A percentile compares a stretch with the other conserved stretches of the same genome.
phyloP scores from a whole-genome alignment of 2,888 invertebrate species.

The Altica lythri region DNA sequence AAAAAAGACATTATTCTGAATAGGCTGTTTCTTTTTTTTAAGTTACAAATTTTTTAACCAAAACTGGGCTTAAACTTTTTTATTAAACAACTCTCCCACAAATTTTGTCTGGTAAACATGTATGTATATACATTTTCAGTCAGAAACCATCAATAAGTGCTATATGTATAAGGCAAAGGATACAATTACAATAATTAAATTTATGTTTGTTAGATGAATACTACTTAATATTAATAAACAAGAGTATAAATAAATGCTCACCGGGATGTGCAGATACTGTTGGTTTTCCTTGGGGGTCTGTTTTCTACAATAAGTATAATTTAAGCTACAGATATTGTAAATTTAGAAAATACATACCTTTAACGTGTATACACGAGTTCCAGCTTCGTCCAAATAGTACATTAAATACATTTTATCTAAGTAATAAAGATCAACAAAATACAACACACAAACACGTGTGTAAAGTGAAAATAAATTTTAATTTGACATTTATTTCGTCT shows the following conservation, averaged over 20 bases:
- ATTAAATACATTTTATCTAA: constrained; percentile 10
- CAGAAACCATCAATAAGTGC: no score
- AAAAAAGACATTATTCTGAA: no score
- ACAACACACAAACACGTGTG: not conserved
- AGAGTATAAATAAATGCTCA: no score
- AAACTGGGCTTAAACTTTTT: no score
- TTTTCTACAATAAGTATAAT: constrained; percentile 2
- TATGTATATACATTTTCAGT: no score
- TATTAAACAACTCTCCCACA: no score
- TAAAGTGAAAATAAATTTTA: not conserved
- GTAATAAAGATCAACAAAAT: not conserved
- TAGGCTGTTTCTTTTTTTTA: no score
- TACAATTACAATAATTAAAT: not conserved
- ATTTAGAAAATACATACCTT: constrained; percentile 5
- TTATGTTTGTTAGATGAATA: no score
- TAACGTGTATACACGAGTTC: constrained; percentile 3
- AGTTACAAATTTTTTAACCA: no score
- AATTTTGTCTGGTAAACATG: no score
- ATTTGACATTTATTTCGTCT: not conserved
- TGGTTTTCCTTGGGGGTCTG: constrained; percentile 9
- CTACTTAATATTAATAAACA: no score
- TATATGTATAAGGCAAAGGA: no score
- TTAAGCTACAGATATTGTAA: not conserved
- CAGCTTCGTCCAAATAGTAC: constrained; percentile 9
- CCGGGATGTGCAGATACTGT: constrained; percentile 10